Percentiles rank a stretch among this genome's conserved stretches.
phyloP scores from a whole-genome alignment of 92 coral and sea anemone species.

The Porites cylindrica region DNA sequence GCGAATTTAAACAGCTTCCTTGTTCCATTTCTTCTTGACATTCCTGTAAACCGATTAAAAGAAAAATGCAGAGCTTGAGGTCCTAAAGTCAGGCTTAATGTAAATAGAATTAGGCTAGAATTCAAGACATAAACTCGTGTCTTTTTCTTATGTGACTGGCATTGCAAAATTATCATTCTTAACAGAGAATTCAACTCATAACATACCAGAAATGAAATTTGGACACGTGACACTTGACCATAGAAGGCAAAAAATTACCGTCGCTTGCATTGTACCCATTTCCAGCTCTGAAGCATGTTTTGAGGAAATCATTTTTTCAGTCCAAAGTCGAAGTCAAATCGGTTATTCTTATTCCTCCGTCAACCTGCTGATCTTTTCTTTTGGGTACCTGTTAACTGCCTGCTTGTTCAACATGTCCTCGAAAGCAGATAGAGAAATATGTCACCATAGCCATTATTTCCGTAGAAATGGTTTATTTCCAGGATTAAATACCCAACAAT shows the following conservation, averaged over 20 bases:
- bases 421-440: background rate
- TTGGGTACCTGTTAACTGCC: slow-evolving; percentile 14
- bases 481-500: no score
- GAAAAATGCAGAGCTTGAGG: background rate
- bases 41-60: background rate
- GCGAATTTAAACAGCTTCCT: background rate
- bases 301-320: background rate
- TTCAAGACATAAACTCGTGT: no score
- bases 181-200: background rate
- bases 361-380: slow-evolving; percentile 2
- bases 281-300: background rate
- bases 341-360: background rate
- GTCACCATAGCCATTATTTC: no score
- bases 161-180: background rate
- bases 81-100: background rate
- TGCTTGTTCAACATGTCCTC: background rate
- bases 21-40: background rate
- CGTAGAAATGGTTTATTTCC: no score
- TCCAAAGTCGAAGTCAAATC: background rate
- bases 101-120: no score
- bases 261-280: background rate
- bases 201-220: slow-evolving; percentile 1
- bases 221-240: slow-evolving; percentile 25
- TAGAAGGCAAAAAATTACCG: background rate
- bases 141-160: no score